Percentiles rank a stretch among this genome's conserved stretches.
Evolutionary conservation across 2,113 vertebrate species (phyloP).

Genomic region (Sciurus niger): DNA sequence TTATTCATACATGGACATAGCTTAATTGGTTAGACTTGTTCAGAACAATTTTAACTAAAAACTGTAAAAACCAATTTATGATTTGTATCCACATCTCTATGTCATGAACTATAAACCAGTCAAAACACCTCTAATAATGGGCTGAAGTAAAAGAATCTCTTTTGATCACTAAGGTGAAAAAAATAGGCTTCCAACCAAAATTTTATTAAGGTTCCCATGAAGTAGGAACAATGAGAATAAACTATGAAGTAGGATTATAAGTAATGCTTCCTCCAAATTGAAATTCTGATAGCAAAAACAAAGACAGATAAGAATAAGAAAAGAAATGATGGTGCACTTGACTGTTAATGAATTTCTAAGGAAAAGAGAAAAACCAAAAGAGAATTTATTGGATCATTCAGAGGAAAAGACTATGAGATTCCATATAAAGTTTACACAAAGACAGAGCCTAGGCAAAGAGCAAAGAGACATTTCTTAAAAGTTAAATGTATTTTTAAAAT

Average conservation of each 20-base stretch:
- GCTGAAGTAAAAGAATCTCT: not conserved
- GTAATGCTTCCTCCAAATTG: not conserved
- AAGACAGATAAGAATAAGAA: not conserved
- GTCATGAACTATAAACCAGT: not conserved
- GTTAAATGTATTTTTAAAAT: not conserved
- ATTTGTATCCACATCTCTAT: slow-evolving; percentile 1
- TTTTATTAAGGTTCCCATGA: not conserved
- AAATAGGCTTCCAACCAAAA: not conserved
- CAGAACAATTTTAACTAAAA: not conserved
- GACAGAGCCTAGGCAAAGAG: not conserved
- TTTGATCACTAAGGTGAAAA: not conserved
- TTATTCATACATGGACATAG: too few species aligned
- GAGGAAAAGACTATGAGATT: not conserved
- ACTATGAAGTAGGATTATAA: not conserved
- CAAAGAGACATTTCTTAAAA: not conserved
- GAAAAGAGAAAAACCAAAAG: not conserved
- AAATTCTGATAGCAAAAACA: slow-evolving; percentile 5
- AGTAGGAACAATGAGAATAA: not conserved
- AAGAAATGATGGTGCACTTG: not conserved
- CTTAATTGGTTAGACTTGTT: too few species aligned
- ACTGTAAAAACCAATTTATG: not conserved
- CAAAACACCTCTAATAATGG: not conserved
- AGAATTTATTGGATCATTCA: not conserved
- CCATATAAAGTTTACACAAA: not conserved
- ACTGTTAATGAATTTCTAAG: not conserved